Base-by-base conservation (phyloP, 2,113 vertebrate species). In the Neolamprologus devosi region DNA sequence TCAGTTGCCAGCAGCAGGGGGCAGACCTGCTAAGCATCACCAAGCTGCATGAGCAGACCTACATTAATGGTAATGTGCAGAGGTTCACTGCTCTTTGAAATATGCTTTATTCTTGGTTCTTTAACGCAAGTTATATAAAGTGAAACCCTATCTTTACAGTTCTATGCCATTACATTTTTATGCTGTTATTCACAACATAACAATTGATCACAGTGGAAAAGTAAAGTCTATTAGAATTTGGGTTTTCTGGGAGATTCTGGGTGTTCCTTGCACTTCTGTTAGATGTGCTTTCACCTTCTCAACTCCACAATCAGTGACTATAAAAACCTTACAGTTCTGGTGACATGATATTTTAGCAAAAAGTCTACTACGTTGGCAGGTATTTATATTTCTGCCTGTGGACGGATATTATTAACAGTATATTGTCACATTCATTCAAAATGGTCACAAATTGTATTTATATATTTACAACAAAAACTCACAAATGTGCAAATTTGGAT, bases 21-120 rank as follows among this genome's bases (percentile, higher is more conserved):
- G 97, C 99, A 1, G 97, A 98, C 86, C 96, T 99, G 91, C 96
- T 99, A 9, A 99, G 99, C 96, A 97, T 99, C 97, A 98, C 97
- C 0, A 98, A 98, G 94, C 97, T 99, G 90, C 97, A 99, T 0
- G 98, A 99, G 91, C 98, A 99, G 96, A 98, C 97, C 19, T 99
- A 98, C 95, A 98, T 99, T 94, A 99, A 98, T 0, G 98, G 99
- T 99, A 95, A 51, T 78, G 73, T 51, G 45, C 10, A 49, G 45
- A 78, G 10, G 73, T 51, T 78, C 26, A 12, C 73, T 78, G 16
- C 9, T 30, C 0, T 51, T 6, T 49, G 73, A 78, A 78, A 51
- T 49, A 12, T 47, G 40, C 40, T 47, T 75, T 47, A 47, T 17
- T 28, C 6, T 42, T 3, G 14, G 0, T 75, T 75, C 42, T 75